Evolutionary conservation across 2,888 invertebrate genomes (phyloP).

Genomic region (Charanyca ferruginea): DNA sequence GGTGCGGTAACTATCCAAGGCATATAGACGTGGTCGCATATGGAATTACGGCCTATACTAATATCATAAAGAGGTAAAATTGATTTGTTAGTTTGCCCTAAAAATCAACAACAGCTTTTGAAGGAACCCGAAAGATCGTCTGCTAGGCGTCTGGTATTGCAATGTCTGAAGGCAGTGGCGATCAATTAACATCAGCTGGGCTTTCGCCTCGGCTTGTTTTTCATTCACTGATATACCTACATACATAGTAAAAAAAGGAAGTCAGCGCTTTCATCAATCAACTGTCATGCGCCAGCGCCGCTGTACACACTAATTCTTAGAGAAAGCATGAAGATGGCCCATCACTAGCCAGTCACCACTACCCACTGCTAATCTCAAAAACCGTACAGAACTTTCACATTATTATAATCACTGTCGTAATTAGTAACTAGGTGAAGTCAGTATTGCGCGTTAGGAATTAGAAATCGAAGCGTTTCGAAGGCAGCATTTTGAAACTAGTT

Average conservation of each 20-base stretch:
- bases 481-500: constrained; percentile 38
- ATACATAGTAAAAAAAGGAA: neutral
- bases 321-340: constrained; percentile 45
- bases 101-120: too few species aligned
- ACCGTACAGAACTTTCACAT: constrained; percentile 31
- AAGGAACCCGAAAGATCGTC: too few species aligned
- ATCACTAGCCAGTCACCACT: constrained; percentile 4
- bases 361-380: constrained; percentile 42
- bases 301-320: constrained; percentile 24
- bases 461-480: constrained; percentile 31
- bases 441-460: constrained; percentile 41
- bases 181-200: too few species aligned
- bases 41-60: too few species aligned
- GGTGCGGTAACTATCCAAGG: too few species aligned
- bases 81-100: too few species aligned
- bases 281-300: constrained; percentile 20
- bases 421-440: constrained; percentile 43
- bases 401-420: constrained; percentile 48
- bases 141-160: too few species aligned
- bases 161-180: too few species aligned
- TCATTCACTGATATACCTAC: constrained; percentile 3
- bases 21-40: too few species aligned
- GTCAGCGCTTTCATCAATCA: constrained; percentile 4
- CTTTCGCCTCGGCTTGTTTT: too few species aligned
- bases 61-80: too few species aligned